Percentiles rank a stretch among this genome's conserved stretches.
These are phyloP conservation scores for Ormyrus nitidulus DNA, from an alignment of 2,888 invertebrate genomes.

Conservation along the genomic window DNA sequence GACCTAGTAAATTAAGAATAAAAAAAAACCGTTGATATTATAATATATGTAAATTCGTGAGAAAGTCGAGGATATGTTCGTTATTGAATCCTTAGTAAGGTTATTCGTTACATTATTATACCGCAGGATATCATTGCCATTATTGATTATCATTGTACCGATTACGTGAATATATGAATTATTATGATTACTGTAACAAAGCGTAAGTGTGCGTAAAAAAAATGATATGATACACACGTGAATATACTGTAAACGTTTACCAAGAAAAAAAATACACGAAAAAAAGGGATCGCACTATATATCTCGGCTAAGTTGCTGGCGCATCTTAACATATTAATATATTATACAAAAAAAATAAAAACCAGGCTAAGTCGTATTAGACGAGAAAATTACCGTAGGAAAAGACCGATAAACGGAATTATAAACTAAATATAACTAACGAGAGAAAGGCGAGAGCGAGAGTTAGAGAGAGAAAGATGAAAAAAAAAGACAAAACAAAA, in stretches of 20 bases:
- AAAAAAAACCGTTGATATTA: conserved; percentile 43
- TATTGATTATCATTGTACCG: conserved; percentile 50
- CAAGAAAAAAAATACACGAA: conserved; percentile 17
- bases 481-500: conserved; percentile 61
- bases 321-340: conserved; percentile 45
- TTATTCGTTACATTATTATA: conserved; percentile 14
- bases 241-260: conserved; percentile 50
- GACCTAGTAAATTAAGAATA: conserved; percentile 11
- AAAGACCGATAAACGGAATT: conserved; percentile 43
- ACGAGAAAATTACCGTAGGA: conserved; percentile 27
- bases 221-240: conserved; percentile 25
- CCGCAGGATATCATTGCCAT: conserved; percentile 49
- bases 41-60: conserved; percentile 38
- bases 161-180: conserved; percentile 50
- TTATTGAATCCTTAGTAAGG: conserved; percentile 32
- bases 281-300: conserved; percentile 47
- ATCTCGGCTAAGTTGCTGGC: conserved; percentile 50
- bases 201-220: conserved; percentile 45
- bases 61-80: conserved; percentile 35
- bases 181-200: conserved; percentile 53
- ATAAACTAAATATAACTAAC: conserved; percentile 48
- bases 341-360: conserved; percentile 51
- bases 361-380: conserved; percentile 42
- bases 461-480: conserved; percentile 46
- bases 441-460: conserved; percentile 58